Conservation (phyloP, 23 tunicate genomes). For the Clavelina lepadiformis region DNA sequence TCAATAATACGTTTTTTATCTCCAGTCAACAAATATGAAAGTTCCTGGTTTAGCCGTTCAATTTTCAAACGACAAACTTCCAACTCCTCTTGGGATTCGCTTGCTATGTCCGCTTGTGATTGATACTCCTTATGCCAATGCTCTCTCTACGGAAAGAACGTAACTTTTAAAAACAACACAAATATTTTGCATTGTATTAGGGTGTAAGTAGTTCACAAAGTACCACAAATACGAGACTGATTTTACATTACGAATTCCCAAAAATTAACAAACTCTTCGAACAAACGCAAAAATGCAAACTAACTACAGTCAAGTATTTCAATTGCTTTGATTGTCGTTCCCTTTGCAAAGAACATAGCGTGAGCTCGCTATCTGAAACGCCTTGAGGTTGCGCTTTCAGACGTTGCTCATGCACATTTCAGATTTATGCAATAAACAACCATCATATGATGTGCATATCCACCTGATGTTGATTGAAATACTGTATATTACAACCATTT, state of each 20-base stretch:
- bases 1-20: conserved; percentile 76
- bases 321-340: conserved; percentile 54
- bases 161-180: background rate
- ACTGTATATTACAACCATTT: background rate
- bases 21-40: conserved; percentile 46
- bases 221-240: conserved; percentile 1
- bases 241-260: background rate
- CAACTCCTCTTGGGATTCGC: conserved; percentile 39
- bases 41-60: conserved; percentile 65
- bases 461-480: background rate
- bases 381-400: conserved; percentile 1
- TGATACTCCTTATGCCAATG: conserved; percentile 45
- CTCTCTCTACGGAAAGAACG: conserved; percentile 21
- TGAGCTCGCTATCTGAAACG: conserved; percentile 47
- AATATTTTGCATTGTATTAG: background rate
- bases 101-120: conserved; percentile 24
- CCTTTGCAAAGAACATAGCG: conserved; percentile 51
- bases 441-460: background rate
- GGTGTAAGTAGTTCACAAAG: background rate
- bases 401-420: conserved; percentile 21
- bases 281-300: conserved; percentile 19
- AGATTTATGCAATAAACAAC: background rate
- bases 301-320: conserved; percentile 23
- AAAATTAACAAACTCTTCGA: background rate
- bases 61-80: conserved; percentile 28